Conservation (phyloP, 2,888 invertebrate genomes). For the Mythimna loreyi region DNA sequence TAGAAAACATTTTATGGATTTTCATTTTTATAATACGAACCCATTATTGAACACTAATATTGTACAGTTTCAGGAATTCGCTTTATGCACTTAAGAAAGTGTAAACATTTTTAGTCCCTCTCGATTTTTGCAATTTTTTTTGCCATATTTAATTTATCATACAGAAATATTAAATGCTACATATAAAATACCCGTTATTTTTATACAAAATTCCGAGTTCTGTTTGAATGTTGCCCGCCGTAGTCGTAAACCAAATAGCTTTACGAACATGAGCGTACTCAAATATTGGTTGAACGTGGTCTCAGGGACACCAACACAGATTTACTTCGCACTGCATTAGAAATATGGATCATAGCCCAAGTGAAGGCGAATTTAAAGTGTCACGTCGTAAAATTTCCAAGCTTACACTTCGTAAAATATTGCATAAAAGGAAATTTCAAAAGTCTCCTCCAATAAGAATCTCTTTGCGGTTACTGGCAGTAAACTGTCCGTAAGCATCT, state of each 20-base stretch:
- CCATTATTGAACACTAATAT: no score
- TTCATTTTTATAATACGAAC: no score
- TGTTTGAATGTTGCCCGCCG: slow-evolving; percentile 66
- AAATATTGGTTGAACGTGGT: slow-evolving; percentile 87
- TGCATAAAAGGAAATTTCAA: slow-evolving; percentile 32
- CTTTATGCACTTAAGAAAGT: no score
- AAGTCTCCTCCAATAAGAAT: slow-evolving; percentile 24
- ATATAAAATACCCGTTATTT: slow-evolving; percentile 63
- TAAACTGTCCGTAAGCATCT: slow-evolving; percentile 45
- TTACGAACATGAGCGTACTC: slow-evolving; percentile 79
- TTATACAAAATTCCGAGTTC: slow-evolving; percentile 68
- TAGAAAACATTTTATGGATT: no score
- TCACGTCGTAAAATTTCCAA: slow-evolving; percentile 40
- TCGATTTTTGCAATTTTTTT: not conserved
- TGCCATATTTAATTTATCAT: slow-evolving; percentile 24
- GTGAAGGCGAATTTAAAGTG: slow-evolving; percentile 43
- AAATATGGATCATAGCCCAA: slow-evolving; percentile 70
- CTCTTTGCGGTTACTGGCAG: slow-evolving; percentile 20
- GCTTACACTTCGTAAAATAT: slow-evolving; percentile 43
- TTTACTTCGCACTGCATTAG: slow-evolving; percentile 76
- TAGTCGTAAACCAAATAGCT: slow-evolving; percentile 82
- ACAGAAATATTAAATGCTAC: slow-evolving; percentile 51
- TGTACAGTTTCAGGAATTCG: no score
- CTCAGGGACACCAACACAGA: slow-evolving; percentile 75
- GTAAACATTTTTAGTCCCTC: no score